Base-by-base conservation (phyloP, 2,888 invertebrate species). In the Calliopum simillimum region DNA sequence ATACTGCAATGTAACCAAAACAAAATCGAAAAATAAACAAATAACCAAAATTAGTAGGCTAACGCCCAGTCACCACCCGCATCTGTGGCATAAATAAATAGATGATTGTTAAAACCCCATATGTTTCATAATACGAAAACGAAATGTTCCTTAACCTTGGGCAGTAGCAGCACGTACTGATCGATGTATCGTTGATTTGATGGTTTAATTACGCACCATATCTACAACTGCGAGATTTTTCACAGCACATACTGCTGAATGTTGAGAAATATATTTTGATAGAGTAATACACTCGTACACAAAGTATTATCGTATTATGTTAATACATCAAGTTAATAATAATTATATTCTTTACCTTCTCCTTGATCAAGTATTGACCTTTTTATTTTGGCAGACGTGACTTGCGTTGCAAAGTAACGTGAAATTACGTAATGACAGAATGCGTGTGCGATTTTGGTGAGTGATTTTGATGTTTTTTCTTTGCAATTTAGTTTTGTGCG, bases 301-400 rank as follows among this genome's bases (percentile, higher is more conserved):
- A 33, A 33, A 33, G 8, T 33, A 33, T 33, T 33, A 33, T 33
- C 33, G 8, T 33, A 33, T 33, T 33, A 69, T 71, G 71, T 69
- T 74, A n/a, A 75, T n/a, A n/a, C n/a, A 69, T 68, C 46, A 61
- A 58, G 68, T 70, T 71, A 62, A 74, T 76, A 72, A 76, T 75
- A 76, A 76, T 74, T 74, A 71, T 71, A 79, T 78, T 79, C 76
- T 75, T 74, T 76, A 70, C 70, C 74, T 69, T 80, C 79, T 77
- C 81, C 80, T 80, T 80, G 80, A 74, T 73, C 70, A 70, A 71
- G 59, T 73, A 65, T 69, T 73, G 73, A 73, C 69, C 73, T 69
- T 71, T 69, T 33, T 33, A 33, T 33, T 71, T 44, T 58, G 68
- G 74, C 46, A 74, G 69, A 81, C 80, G 80, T 80, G 80, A 81